phyloP scores from a whole-genome alignment of 2,797 vertebrate genomes.

The Falco naumanni region DNA sequence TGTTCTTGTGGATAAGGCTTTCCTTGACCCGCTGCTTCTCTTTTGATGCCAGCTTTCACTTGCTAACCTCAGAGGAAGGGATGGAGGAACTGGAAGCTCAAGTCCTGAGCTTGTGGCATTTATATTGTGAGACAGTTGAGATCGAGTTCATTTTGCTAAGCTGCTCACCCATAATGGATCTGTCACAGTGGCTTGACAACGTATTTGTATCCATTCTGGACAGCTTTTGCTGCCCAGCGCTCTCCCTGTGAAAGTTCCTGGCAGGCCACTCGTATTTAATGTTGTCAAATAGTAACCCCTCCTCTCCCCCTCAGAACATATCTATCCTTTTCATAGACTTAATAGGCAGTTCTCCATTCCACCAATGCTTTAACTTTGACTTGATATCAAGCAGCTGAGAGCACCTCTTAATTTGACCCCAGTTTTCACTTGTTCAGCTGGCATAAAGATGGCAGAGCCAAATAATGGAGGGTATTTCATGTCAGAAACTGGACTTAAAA shows the following conservation, averaged over 20 bases:
- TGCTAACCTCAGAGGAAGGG: neutral
- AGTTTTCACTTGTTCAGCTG: neutral
- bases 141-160: slow-evolving; percentile 40
- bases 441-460: neutral
- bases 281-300: neutral
- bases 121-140: slow-evolving; percentile 24
- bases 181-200: neutral
- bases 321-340: neutral
- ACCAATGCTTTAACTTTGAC: neutral
- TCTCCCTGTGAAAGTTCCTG: neutral
- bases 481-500: neutral
- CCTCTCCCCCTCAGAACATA: neutral
- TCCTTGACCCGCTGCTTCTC: neutral
- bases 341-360: neutral
- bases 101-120: neutral
- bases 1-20: neutral
- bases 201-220: slow-evolving; percentile 42
- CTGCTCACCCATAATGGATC: slow-evolving; percentile 33
- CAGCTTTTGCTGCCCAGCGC: neutral
- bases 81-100: neutral
- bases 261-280: neutral
- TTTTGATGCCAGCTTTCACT: neutral
- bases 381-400: neutral
- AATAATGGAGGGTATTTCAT: neutral
- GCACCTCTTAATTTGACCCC: neutral